These are phyloP conservation scores for Cerastis rubricosa DNA, from an alignment of 2,888 invertebrate genomes.

Conservation along the genomic window DNA sequence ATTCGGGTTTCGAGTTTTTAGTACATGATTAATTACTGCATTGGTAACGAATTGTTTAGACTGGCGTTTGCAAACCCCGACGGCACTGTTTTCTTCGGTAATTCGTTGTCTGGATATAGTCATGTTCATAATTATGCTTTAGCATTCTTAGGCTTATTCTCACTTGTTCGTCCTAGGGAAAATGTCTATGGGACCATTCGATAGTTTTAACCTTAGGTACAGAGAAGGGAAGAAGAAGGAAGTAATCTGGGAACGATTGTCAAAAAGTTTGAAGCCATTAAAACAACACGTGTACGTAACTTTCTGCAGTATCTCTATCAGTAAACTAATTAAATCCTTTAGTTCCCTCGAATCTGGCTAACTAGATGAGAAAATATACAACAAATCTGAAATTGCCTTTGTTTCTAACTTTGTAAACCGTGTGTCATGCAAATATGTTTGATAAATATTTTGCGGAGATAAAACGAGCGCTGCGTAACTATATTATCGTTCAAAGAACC, in stretches of 20 bases:
- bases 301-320: background rate
- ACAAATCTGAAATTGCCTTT: constrained; percentile 34
- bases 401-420: constrained; percentile 39
- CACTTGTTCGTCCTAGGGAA: background rate
- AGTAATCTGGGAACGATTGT: too few relatives aligned
- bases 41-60: constrained; percentile 17
- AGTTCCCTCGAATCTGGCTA: constrained; percentile 16
- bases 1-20: background rate
- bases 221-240: too few relatives aligned
- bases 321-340: constrained; percentile 14
- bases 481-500: constrained; percentile 64
- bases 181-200: background rate
- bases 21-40: constrained; percentile 24
- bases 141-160: background rate
- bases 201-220: background rate
- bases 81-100: background rate
- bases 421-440: constrained; percentile 57
- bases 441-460: constrained; percentile 64
- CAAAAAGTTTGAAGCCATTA: background rate
- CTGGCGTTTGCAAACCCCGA: background rate
- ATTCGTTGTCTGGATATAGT: background rate
- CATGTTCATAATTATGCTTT: background rate
- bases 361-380: constrained; percentile 23
- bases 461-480: constrained; percentile 38
- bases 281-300: background rate